Base-by-base conservation (phyloP, 2,888 invertebrate genomes). In the Papilio gigon region DNA sequence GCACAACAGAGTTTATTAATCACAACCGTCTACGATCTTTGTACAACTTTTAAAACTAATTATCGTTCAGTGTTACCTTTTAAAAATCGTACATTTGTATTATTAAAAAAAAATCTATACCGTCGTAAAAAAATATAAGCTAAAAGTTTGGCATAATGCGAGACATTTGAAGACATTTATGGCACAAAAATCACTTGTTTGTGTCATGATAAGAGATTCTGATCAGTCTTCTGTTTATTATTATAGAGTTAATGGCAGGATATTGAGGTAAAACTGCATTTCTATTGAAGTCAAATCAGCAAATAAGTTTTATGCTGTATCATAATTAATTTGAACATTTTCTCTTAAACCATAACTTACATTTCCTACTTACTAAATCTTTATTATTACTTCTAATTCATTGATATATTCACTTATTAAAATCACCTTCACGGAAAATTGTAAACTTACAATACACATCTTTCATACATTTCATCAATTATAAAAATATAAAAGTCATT, bases 261-360 rank as follows among this genome's bases (percentile, higher is more conserved):
- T 67, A 12, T 9, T 14, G 64, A 68, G 64, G 37, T 65, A 68
- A 60, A 42, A 17, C 33, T 60, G 44, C 40, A 27, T 42, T 27
- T 71, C 60, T 70, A 66, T 73, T 70, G 72, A 70, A 76, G 67
- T 74, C 70, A 69, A 69, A n/a, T 58, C 33, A 30, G 53, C 20
- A 68, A 27, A 71, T 72, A 70, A 73, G 71, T 75, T 78, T 76
- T 77, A 76, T 75, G 64, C 70, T 71, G 70, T 62, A 14, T 71
- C 70, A 70, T 77, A 76, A 27, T 78, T 81, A 82, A 80, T 84
- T 84, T 82, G 80, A 84, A 85, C 85, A 83, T 80, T 80, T 67
- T 74, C 71, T 78, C 77, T 78, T 75, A 74, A n/a, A 76, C 70
- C 74, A 75, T 62, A 69, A 72, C 76, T 71, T 71, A 71, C 71